phyloP scores from a whole-genome alignment of 2,113 vertebrate genomes.

The Bathybates hornii region DNA sequence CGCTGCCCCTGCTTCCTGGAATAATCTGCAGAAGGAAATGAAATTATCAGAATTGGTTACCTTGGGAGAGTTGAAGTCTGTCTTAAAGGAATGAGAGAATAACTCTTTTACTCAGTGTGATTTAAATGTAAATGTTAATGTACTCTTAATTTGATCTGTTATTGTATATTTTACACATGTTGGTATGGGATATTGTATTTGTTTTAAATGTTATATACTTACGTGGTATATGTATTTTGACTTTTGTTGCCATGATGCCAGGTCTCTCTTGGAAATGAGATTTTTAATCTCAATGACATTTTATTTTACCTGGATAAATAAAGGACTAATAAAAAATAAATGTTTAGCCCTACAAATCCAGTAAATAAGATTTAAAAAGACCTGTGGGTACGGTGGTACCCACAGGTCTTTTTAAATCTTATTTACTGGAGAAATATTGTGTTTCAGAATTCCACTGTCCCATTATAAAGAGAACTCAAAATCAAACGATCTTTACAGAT shows the following conservation, averaged over 20 bases:
- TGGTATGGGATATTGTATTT: background rate
- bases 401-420: background rate
- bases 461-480: background rate
- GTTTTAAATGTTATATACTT: fast-evolving
- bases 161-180: background rate
- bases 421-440: background rate
- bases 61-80: fast-evolving
- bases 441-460: background rate
- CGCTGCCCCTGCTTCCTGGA: background rate
- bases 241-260: background rate
- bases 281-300: background rate
- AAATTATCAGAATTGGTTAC: background rate
- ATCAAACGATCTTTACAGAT: background rate
- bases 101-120: background rate
- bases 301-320: background rate
- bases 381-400: background rate
- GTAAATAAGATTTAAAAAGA: no score
- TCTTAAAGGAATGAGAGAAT: background rate
- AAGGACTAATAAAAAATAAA: background rate
- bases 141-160: background rate
- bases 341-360: background rate
- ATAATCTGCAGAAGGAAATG: background rate
- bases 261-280: background rate
- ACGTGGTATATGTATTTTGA: background rate
- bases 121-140: no score